Percentiles rank a stretch among this genome's conserved stretches.
These are phyloP conservation scores for Rhea pennata DNA, from an alignment of 2,113 vertebrate species.

Conservation along the genomic window DNA sequence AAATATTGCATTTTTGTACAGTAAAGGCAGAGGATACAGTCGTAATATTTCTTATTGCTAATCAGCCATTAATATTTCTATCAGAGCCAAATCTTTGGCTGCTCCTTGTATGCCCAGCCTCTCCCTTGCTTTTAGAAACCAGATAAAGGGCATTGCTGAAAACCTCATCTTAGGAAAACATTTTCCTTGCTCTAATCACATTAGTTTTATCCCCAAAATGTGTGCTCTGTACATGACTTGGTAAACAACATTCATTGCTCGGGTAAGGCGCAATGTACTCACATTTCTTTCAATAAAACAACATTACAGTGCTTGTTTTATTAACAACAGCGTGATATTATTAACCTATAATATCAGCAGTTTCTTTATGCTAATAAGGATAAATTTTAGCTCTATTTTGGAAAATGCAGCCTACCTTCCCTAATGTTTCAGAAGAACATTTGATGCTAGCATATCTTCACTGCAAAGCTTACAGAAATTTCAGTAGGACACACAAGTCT, in stretches of 20 bases:
- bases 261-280: not conserved
- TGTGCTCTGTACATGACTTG: not conserved
- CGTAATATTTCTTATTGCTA: not conserved
- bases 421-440: not conserved
- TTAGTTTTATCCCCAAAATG: not conserved
- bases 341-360: slow-evolving; percentile 25
- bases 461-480: not conserved
- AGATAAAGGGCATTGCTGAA: not conserved
- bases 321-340: slow-evolving; percentile 12
- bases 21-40: not conserved
- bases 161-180: not conserved
- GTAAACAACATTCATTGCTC: not conserved
- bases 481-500: not conserved
- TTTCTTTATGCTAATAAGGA: slow-evolving; percentile 16
- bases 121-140: not conserved
- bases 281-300: not conserved
- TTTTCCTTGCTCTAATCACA: not conserved
- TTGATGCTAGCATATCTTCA: not conserved
- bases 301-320: not conserved
- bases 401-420: not conserved
- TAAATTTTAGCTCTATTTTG: not conserved
- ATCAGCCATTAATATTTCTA: not conserved
- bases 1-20: not conserved
- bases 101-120: not conserved
- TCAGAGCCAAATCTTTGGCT: not conserved